phyloP scores from a whole-genome alignment of 2,113 vertebrate species.

The Anolis sagrei region DNA sequence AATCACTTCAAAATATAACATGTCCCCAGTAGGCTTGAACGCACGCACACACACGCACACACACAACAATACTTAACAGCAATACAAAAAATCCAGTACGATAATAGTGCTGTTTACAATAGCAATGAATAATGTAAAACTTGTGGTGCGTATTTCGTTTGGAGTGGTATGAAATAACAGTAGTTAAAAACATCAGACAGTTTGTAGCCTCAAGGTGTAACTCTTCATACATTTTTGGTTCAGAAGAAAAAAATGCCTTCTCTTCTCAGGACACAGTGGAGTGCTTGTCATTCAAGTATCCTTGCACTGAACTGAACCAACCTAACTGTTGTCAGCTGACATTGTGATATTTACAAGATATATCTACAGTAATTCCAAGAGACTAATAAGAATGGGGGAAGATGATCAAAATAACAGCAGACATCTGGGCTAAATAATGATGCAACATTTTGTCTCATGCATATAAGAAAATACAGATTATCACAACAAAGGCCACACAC shows the following conservation, averaged over 20 bases:
- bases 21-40: slow-evolving; percentile 86
- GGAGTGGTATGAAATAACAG: slow-evolving; percentile 82
- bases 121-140: slow-evolving; percentile 82
- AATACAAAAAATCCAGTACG: slow-evolving; percentile 84
- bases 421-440: slow-evolving; percentile 80
- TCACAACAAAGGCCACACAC: slow-evolving; percentile 86
- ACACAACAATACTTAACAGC: slow-evolving; percentile 86
- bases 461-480: slow-evolving; percentile 86
- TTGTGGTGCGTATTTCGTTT: slow-evolving; percentile 79
- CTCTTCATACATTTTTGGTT: slow-evolving; percentile 78
- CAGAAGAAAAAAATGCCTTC: slow-evolving; percentile 81
- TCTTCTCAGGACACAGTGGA: slow-evolving; percentile 75
- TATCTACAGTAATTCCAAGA: slow-evolving; percentile 81
- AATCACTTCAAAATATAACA: slow-evolving; percentile 92
- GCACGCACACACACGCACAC: slow-evolving; percentile 69
- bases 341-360: slow-evolving; percentile 81
- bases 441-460: slow-evolving; percentile 84
- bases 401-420: slow-evolving; percentile 78
- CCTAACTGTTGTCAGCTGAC: slow-evolving; percentile 68
- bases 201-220: slow-evolving; percentile 79
- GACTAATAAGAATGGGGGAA: slow-evolving; percentile 77
- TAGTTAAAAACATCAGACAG: slow-evolving; percentile 79
- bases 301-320: slow-evolving; percentile 74
- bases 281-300: slow-evolving; percentile 70
- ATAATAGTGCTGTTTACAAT: slow-evolving; percentile 87